Base-by-base conservation (phyloP, 2,113 vertebrate species). In the Petromus typicus region DNA sequence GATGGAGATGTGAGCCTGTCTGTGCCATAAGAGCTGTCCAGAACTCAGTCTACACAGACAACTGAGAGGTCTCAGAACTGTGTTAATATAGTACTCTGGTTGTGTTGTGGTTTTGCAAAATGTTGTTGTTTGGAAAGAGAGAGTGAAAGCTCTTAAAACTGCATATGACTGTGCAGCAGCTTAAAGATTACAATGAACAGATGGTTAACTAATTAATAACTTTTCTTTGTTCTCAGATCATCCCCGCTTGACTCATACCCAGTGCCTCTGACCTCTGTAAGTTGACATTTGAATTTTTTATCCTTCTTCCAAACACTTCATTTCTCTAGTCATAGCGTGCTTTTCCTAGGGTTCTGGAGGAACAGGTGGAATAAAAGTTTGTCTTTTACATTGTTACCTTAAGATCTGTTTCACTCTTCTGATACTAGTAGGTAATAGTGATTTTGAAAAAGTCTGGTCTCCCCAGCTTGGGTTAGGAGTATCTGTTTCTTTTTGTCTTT, bases 171-270 rank as follows among this genome's bases (percentile, higher is more conserved):
- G 63, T 61, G 1, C 2, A 83, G 0, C 61, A 61, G 67, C 37
- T 27, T 90, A 63, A 83, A 82, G 66, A 75, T 79, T 57, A 37
- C 45, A 22, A 1, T 40, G 71, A 23, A 83, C 54, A 90, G 82
- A 14, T 67, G 22, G 6, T 30, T 40, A 73, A 54, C 16, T 90
- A 93, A 73, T 30, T 1, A 27, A 51, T 71, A 63, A 54, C 34
- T 79, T 91, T 82, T 90, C n/a, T 89, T 96, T 95, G 37, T 92
- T 97, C 97, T 48, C 86, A 98, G 96, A 56, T 91, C 86, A 51
- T 57, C 90, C 75, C 96, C 79, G 67, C 59, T 71, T 63, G 45
- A 48, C 54, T 45, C 25, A 45, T 56, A 71, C 63, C 25, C 63
- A 48, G 43, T 48, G 40, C 45, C 93, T 25, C 25, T 95, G 95